A percentile compares a stretch with the other conserved stretches of the same genome.
These are phyloP conservation scores for Andrena bicolor DNA, from an alignment of 2,888 invertebrate species.

Conservation along the genomic window DNA sequence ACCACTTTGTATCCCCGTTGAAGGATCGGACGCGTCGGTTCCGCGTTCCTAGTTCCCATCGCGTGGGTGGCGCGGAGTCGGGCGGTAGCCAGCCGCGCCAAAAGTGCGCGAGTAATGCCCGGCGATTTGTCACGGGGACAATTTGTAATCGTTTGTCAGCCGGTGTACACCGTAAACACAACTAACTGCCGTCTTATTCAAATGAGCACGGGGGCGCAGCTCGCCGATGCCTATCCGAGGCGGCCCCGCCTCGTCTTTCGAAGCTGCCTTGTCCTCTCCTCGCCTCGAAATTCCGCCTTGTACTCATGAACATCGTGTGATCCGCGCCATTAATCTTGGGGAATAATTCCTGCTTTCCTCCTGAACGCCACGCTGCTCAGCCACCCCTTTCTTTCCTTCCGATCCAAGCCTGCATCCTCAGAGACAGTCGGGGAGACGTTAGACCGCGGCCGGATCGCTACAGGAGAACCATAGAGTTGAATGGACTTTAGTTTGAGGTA, in stretches of 20 bases:
- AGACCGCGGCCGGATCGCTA: background rate
- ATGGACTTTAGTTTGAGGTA: background rate
- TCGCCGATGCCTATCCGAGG: conserved; percentile 63
- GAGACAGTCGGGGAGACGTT: conserved; percentile 6
- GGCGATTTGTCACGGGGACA: conserved; percentile 74
- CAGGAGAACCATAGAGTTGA: background rate
- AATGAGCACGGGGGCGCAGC: conserved; percentile 75
- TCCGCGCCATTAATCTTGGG: conserved; percentile 69
- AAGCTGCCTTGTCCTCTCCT: conserved; percentile 26
- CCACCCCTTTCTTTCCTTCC: conserved; percentile 6
- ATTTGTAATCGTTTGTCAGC: conserved; percentile 84
- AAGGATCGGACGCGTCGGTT: conserved; percentile 38
- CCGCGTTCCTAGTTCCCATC: conserved; percentile 18
- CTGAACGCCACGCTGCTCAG: background rate
- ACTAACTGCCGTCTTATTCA: conserved; percentile 84
- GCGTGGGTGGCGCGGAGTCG: conserved; percentile 43
- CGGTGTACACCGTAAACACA: conserved; percentile 81
- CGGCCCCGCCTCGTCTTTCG: conserved; percentile 59
- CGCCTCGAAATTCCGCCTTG: conserved; percentile 54
- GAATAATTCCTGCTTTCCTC: conserved; percentile 43
- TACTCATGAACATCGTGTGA: conserved; percentile 59
- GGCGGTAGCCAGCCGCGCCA: conserved; percentile 54
- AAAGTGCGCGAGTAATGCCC: conserved; percentile 70
- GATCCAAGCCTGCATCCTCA: background rate
- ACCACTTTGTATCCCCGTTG: conserved; percentile 35